Conservation (phyloP, 2,113 vertebrate species). For the Origma solitaria region DNA sequence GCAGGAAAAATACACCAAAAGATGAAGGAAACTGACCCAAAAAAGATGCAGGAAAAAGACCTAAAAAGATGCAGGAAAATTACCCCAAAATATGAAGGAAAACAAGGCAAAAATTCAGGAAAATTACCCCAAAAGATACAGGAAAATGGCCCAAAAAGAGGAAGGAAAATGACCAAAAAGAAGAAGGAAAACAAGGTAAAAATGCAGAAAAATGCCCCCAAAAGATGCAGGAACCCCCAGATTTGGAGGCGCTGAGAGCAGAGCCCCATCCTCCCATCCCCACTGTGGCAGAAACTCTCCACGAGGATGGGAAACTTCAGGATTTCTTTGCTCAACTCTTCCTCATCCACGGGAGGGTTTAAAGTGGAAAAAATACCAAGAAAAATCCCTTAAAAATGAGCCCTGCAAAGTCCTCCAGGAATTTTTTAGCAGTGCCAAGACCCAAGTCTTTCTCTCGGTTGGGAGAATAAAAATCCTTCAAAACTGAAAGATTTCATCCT, state of each 20-base stretch:
- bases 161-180: too few relatives aligned
- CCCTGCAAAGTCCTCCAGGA: background rate
- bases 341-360: background rate
- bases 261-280: background rate
- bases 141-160: too few relatives aligned
- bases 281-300: background rate
- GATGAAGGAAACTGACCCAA: too few relatives aligned
- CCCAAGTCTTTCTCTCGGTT: background rate
- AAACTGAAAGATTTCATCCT: background rate
- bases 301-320: background rate
- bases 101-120: too few relatives aligned
- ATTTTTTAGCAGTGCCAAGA: background rate
- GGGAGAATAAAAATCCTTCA: background rate
- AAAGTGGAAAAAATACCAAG: background rate
- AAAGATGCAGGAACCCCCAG: fast-evolving
- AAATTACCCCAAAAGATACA: too few relatives aligned
- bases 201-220: too few relatives aligned
- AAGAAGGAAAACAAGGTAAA: background rate
- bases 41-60: too few relatives aligned
- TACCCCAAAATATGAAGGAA: too few relatives aligned
- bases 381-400: background rate
- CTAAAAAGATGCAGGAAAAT: too few relatives aligned
- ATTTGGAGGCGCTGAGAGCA: background rate
- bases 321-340: background rate
- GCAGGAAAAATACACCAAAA: too few relatives aligned